phyloP scores from a whole-genome alignment of 2,113 vertebrate genomes.

The Brevimyrus niger region DNA sequence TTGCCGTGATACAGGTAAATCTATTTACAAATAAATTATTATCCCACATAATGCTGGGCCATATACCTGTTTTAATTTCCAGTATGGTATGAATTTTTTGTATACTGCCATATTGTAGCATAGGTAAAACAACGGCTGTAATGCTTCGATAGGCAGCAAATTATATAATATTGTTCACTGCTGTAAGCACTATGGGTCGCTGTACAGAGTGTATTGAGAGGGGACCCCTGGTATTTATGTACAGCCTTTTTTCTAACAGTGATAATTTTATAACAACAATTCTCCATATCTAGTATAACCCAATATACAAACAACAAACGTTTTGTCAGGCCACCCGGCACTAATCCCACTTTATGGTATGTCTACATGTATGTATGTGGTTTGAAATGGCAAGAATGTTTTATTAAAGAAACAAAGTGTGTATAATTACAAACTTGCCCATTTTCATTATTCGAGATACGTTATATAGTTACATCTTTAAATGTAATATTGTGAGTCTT shows the following conservation, averaged over 20 bases:
- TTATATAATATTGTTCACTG: background rate
- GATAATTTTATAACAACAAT: background rate
- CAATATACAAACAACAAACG: too few relatives aligned
- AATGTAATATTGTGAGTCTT: background rate
- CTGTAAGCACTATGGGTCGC: too few relatives aligned
- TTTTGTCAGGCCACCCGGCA: background rate
- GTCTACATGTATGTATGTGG: background rate
- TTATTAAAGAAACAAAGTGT: background rate
- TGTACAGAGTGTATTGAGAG: too few relatives aligned
- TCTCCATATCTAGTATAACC: too few relatives aligned
- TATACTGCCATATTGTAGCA: background rate
- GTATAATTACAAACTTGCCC: background rate
- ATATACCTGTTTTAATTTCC: background rate
- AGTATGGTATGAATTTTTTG: too few relatives aligned
- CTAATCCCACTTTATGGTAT: background rate
- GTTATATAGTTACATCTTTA: background rate
- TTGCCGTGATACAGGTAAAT: constrained; percentile 90
- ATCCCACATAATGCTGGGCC: background rate
- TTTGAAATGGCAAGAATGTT: background rate
- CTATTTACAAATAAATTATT: background rate
- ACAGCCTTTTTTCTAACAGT: too few relatives aligned
- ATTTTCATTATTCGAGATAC: background rate
- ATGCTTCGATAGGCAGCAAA: background rate
- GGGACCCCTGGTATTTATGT: too few relatives aligned
- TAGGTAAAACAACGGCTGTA: background rate